A percentile compares a stretch with the other conserved stretches of the same genome.
These are phyloP conservation scores for Discoglossus pictus DNA, from an alignment of 2,797 vertebrate species.

Conservation along the genomic window DNA sequence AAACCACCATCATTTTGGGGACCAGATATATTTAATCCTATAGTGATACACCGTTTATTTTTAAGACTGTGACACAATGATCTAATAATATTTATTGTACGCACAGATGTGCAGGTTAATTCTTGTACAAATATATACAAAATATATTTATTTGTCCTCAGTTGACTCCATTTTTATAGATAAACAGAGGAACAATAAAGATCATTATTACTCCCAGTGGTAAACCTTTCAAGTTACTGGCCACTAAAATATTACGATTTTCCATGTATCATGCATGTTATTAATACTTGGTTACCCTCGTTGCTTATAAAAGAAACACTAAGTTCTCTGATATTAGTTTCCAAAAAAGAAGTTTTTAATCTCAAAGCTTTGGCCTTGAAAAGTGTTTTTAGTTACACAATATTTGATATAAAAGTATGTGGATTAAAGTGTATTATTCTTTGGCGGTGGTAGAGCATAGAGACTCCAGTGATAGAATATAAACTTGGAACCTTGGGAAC, in stretches of 20 bases:
- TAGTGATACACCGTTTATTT: too few species aligned
- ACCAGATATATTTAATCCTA: too few species aligned
- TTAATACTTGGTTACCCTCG: background rate
- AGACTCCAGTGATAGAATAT: conserved; percentile 50
- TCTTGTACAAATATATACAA: too few species aligned
- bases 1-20: too few species aligned
- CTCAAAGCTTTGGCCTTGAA: conserved; percentile 3
- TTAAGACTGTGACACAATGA: too few species aligned
- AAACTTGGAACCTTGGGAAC: conserved; percentile 55
- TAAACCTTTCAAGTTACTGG: conserved; percentile 12
- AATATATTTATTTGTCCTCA: too few species aligned
- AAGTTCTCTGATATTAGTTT: background rate
- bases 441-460: conserved; percentile 49
- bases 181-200: conserved; percentile 25
- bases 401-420: conserved; percentile 20
- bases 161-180: conserved; percentile 24
- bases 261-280: background rate
- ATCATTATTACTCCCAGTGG: conserved; percentile 1
- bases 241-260: background rate
- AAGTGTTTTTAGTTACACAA: conserved; percentile 1
- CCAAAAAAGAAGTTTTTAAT: background rate
- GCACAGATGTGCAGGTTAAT: too few species aligned
- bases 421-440: conserved; percentile 49
- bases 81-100: too few species aligned
- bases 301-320: background rate